Conservation (phyloP, 2,113 vertebrate species). For the Rhombomys opimus region DNA sequence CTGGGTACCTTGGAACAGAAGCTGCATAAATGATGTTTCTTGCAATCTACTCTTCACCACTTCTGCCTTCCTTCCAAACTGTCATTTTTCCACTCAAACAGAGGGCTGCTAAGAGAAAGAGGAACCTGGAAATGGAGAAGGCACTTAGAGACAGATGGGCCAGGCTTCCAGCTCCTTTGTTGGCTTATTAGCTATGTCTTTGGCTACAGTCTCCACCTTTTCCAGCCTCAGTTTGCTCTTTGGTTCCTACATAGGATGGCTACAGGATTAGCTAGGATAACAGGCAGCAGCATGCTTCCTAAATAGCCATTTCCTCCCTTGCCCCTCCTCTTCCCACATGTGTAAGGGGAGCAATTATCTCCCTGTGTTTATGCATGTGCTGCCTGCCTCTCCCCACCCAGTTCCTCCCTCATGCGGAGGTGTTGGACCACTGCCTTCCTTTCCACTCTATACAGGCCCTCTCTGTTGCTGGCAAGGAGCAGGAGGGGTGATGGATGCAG, state of each 20-base stretch:
- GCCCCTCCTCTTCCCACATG: conserved; percentile 43
- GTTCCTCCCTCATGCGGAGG: conserved; percentile 59
- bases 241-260: background rate
- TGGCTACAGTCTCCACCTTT: background rate
- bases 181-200: background rate
- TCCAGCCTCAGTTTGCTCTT: conserved; percentile 50
- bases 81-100: background rate
- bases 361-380: conserved; percentile 64
- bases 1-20: background rate
- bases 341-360: conserved; percentile 67
- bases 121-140: background rate
- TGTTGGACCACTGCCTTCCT: conserved; percentile 66
- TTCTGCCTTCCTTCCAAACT: background rate
- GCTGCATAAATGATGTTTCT: background rate
- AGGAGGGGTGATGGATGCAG: conserved; percentile 9
- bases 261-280: conserved; percentile 55
- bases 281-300: conserved; percentile 59
- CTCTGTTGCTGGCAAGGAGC: conserved; percentile 66
- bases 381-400: conserved; percentile 62
- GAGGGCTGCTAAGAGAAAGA: conserved; percentile 1
- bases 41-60: background rate
- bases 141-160: background rate
- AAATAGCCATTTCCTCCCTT: conserved; percentile 68
- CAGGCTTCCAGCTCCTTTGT: background rate
- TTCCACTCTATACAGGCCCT: conserved; percentile 64